These are phyloP conservation scores for Dryobotodes eremita DNA, from an alignment of 2,888 invertebrate species.

Conservation along the genomic window DNA sequence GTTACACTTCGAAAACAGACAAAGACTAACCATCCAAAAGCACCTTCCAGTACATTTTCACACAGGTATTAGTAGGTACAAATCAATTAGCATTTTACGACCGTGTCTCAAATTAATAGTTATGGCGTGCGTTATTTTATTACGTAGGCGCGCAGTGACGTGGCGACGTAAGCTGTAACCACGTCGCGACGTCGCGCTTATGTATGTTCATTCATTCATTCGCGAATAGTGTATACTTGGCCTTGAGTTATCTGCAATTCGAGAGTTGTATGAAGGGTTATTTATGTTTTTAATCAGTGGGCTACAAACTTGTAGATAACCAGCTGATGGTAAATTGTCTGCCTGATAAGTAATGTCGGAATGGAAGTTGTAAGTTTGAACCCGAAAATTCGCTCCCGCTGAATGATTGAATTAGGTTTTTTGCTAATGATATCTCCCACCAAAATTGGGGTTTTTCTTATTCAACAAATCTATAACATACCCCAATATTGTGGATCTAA, in stretches of 20 bases:
- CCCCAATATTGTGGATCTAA: neutral
- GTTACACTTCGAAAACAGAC: no score
- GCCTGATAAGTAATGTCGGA: neutral
- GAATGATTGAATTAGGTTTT: neutral
- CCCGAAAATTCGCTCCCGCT: neutral
- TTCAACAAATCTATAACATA: neutral
- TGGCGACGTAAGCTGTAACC: constrained; percentile 35
- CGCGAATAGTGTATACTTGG: neutral
- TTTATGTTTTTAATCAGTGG: neutral
- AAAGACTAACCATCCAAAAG: neutral
- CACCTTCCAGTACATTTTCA: constrained; percentile 22
- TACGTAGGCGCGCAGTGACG: constrained; percentile 27
- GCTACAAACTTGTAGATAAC: neutral
- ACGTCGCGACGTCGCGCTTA: constrained; percentile 25
- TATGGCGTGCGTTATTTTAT: constrained; percentile 49
- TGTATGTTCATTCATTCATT: constrained; percentile 25
- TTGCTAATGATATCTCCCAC: no score
- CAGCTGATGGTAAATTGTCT: neutral
- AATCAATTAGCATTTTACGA: constrained; percentile 57
- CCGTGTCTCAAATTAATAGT: constrained; percentile 46
- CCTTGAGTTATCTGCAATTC: constrained; percentile 12
- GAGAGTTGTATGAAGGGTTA: neutral
- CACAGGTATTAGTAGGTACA: constrained; percentile 15
- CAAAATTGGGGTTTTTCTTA: neutral
- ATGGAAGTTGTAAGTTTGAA: neutral